Evolutionary conservation across 2,113 vertebrate species (phyloP), one percentile per base, ranked within the genome.

Genomic region (Labeo catla): DNA sequence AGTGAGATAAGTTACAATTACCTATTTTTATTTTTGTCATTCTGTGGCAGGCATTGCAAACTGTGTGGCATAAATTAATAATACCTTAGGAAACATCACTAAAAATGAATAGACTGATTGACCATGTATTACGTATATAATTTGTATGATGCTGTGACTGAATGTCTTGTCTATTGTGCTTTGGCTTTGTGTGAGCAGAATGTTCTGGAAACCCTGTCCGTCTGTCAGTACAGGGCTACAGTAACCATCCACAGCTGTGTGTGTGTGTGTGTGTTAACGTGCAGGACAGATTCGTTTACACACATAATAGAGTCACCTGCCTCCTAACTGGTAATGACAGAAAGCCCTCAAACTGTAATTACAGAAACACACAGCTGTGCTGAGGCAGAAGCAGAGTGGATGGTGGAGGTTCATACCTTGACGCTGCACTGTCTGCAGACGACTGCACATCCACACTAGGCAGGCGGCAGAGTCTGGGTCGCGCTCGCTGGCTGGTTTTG

Each of bases 401-500:
- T 54, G 52, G 15, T 54, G 13, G 54, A 21, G 57, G 19, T 19
- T 57, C 45, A 23, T n/a, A 76, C 49, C 76, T 52, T 0, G 76
- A 54, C 1, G 93, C 92, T 13, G 52, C 8, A 92, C 96, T 97
- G 91, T 96, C 96, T 90, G 95, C 95, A 79, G 96, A 97, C 80
- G 95, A 96, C 92, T 72, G 49, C 36, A 95, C 90, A 84, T 95
- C 94, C 90, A 98, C 93, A 91, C 95, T 95, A 89, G 95, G 90
- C 95, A 96, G 96, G 94, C 96, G 95, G 93, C 93, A 94, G 91
- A 98, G 96, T 93, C 94, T 96, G 92, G 96, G 96, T 93, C 96
- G 95, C 76, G 92, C 90, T 19, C 95, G 94, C 91, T 96, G 96
- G 92, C 96, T 96, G 91, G 95, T 96, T 95, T 94, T 96, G 94